Evolutionary conservation across 2,888 invertebrate species (phyloP), one percentile per base, ranked within the genome.

Genomic region (Tetheella fluctuosa): DNA sequence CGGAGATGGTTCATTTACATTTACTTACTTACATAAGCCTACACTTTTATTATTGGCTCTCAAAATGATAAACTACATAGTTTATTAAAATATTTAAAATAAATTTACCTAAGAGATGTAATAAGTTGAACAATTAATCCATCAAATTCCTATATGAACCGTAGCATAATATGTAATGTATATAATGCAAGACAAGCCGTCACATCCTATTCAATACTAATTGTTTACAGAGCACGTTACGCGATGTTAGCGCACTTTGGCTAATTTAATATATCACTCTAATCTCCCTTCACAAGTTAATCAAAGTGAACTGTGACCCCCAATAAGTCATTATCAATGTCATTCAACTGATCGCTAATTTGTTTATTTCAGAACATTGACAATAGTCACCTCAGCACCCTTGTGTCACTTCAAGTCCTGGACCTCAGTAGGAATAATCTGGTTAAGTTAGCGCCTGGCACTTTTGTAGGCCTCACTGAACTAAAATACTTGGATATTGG

Each of bases 381-480:
- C 76, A 96, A 95, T 73, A 94, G 95, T 20, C 95, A 97, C 72
- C 88, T 97, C 63, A 94, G 94, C 68, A 93, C 95, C 0, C 84
- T 97, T 57, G 93, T 94, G 8, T 94, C 94, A 0, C 86, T 98
- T 25, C 95, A 97, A 86, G 94, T 95, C 7, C 85, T 98, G 74
- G 97, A 98, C 84, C 90, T 98, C 59, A 97, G 97, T 76, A 94
- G 97, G 66, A 98, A 98, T 83, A 96, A 96, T 77, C 95, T 98
- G 20, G 96, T 96, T 12, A 96, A 96, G 69, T 94, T 98, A 59
- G 95, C 96, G 0, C 95, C 97, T 0, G 97, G 97, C 62, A 96
- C 97, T 0, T 98, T 98, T 83, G 94, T 96, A 13, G 96, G 96
- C 2, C 93, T 98, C 59, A 94, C 94, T 7, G 94, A 95, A 59